A percentile compares a stretch with the other conserved stretches of the same genome.
Conservation (phyloP, 2,113 vertebrate species). For the Antennarius striatus region DNA sequence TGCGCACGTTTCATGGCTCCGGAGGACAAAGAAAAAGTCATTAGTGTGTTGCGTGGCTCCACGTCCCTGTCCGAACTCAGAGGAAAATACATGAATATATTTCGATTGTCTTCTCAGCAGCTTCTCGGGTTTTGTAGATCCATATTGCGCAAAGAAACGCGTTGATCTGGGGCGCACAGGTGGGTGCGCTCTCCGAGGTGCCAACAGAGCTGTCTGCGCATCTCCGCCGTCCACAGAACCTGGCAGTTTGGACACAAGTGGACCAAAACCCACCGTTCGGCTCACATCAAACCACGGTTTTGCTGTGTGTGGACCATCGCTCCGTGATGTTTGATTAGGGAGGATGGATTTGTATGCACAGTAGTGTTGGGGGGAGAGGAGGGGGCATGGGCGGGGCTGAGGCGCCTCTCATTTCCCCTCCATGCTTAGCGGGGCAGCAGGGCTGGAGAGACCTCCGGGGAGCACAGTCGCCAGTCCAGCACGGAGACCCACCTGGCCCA, state of each 20-base stretch:
- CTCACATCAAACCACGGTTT: conserved; percentile 12
- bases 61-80: conserved; percentile 18
- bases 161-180: conserved; percentile 68
- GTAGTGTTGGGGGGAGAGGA: conserved; percentile 80
- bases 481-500: conserved; percentile 78
- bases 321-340: conserved; percentile 54
- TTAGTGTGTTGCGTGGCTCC: conserved; percentile 11
- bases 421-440: conserved; percentile 78
- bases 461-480: conserved; percentile 81
- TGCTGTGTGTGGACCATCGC: conserved; percentile 22
- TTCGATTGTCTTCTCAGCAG: not conserved
- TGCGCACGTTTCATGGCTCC: conserved; percentile 46
- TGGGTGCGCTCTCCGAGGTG: conserved; percentile 72
- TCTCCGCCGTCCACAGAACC: conserved; percentile 7
- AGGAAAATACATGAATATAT: not conserved
- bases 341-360: conserved; percentile 72
- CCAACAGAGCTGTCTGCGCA: conserved; percentile 45
- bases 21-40: conserved; percentile 60
- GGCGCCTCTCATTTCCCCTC: conserved; percentile 78
- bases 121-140: conserved; percentile 32
- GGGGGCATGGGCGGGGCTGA: conserved; percentile 85
- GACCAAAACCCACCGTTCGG: conserved; percentile 19
- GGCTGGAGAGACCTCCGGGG: conserved; percentile 82
- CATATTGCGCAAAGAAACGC: conserved; percentile 59
- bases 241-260: conserved; percentile 23